Evolutionary conservation across 2,113 vertebrate genomes (phyloP), one percentile per base, ranked within the genome.

Genomic region (Gnathonemus longibarbis): DNA sequence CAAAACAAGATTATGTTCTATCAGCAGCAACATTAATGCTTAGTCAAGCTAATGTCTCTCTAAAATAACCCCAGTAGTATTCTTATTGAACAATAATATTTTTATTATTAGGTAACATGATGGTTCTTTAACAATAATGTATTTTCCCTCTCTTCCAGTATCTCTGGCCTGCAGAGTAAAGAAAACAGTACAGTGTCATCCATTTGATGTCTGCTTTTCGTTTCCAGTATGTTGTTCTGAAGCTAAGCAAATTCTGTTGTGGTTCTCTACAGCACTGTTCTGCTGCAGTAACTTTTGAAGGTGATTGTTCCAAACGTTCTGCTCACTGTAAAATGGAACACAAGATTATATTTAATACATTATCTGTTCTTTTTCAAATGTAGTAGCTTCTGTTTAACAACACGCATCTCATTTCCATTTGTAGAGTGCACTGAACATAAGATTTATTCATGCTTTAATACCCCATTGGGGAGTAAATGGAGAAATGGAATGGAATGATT

Each of bases 211-310:
- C 74, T 17, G 52, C 35, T 52, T 53, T 62, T 35, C 35, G 13
- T 85, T 42, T 62, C 15, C 53, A 45, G 21, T 19, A 27, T 84
- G 49, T 35, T 88, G 62, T 86, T 91, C 90, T 62, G 66, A 70
- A 90, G 58, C 77, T 49, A 31, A 70, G 83, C 80, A 27, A 52
- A 66, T 90, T 91, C 70, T 89, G 87, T 49, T 45, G 17, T 21
- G 49, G 39, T 85, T 84, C 80, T 83, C n/a, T 35, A 85, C 27
- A 46, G 46, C 31, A 85, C 39, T 90, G 52, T n/a, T 13, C 58
- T 89, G 42, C 88, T 80, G 84, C 91, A 74, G 58, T 89, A 86
- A 89, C 77, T 53, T 31, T 48, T 45, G 46, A 87, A 50, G 84
- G 31, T 17, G 42, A 15, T 58, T 91, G 85, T 83, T 3, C 53